These are phyloP conservation scores for Odontamblyopus lacepedii DNA, from an alignment of 2,797 vertebrate genomes.

Conservation along the genomic window DNA sequence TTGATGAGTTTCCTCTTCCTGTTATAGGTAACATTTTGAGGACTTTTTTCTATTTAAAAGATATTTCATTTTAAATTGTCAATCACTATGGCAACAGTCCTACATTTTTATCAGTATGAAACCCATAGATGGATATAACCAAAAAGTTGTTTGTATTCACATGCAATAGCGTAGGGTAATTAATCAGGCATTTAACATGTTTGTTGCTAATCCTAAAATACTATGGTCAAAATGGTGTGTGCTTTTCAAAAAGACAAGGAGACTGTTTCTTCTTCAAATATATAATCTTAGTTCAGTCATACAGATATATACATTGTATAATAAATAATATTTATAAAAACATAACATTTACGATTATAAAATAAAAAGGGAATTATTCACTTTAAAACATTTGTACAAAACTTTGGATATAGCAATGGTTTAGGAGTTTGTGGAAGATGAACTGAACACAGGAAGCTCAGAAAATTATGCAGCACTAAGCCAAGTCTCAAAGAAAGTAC, in stretches of 20 bases:
- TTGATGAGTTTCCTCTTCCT: too few species aligned
- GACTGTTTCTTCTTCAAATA: constrained; percentile 93
- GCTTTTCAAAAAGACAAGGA: constrained; percentile 32
- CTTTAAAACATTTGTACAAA: constrained; percentile 96
- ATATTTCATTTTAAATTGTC: too few species aligned
- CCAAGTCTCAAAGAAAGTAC: constrained; percentile 67
- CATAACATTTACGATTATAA: constrained; percentile 97
- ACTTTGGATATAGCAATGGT: constrained; percentile 93
- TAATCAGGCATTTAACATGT: background rate
- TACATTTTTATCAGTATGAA: too few species aligned
- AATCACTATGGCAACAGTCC: too few species aligned
- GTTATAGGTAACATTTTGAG: too few species aligned
- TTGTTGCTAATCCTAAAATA: background rate
- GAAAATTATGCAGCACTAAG: constrained; percentile 77
- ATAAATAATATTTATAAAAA: constrained; percentile 99
- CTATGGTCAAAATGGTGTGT: background rate
- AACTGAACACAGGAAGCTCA: constrained; percentile 53
- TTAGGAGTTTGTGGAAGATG: constrained; percentile 13
- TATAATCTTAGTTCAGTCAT: constrained; percentile 99
- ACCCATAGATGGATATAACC: background rate
- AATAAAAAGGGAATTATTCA: constrained; percentile 95
- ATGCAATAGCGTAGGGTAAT: background rate
- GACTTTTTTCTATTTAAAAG: too few species aligned
- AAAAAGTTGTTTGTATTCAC: background rate
- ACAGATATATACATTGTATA: constrained; percentile 99